Evolutionary conservation across 1,140 invertebrate species (phyloP), one percentile per base, ranked within the genome.

Genomic region (Sarcophaga peregrina): DNA sequence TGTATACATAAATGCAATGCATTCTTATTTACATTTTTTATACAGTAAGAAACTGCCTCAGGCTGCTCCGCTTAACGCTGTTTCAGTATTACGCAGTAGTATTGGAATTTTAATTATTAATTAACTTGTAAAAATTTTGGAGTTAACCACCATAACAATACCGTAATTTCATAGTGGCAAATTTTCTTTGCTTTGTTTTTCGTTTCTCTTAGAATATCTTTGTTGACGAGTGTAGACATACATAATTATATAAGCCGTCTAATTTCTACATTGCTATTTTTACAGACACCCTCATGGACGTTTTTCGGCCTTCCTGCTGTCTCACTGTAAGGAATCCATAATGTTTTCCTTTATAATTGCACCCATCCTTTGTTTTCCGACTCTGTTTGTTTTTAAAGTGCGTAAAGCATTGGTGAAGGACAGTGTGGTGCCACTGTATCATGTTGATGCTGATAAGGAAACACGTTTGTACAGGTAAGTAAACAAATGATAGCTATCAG

Each of bases 361-460:
- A 0, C 92, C 95, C 1, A 90, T 97, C 11, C 93, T 97, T 37
- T 97, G 96, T 87, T 92, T 95, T 80, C 96, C 96, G 7, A 95
- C 95, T 74, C 96, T 94, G 89, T 91, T 96, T 85, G 93, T 94
- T 73, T 94, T 94, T 84, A 92, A 92, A 84, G 93, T 95, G 84
- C 85, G 85, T 0, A 84, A 90, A 72, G 86, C 86, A 9, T 84
- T 84, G 15, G 90, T 91, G 0, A 86, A 91, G 58, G 91, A 92
- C 17, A 91, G 91, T 25, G 80, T 82, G 47, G 87, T 85, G 80
- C 85, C 47, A 90, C 92, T 94, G 13, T 96, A 95, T 85, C 93
- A 93, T 85, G 93, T 96, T 2, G 93, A 93, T 82, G 93, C 94
- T 0, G 92, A 93, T 45, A 91, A 92, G 52, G 91, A 92, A 85